phyloP scores from a whole-genome alignment of 2,113 vertebrate species.

The Hippocampus comes region DNA sequence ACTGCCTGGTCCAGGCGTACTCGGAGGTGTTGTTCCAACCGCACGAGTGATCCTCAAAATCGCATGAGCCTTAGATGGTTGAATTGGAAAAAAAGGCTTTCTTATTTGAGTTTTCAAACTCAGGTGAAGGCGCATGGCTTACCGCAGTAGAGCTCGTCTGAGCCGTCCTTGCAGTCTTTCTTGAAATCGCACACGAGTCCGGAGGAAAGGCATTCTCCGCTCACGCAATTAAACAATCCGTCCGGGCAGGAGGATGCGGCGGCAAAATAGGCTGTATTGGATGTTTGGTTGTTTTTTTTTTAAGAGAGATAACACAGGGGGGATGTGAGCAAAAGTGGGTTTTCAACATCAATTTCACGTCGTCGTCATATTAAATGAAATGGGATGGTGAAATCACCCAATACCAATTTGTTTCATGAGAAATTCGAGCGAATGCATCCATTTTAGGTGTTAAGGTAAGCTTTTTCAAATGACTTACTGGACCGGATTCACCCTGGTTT shows the following conservation, averaged over 20 bases:
- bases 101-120: neutral
- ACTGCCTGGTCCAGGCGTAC: constrained; percentile 57
- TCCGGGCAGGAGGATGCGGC: constrained; percentile 23
- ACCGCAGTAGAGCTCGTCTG: constrained; percentile 61
- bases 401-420: too few species aligned
- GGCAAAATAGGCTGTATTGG: constrained; percentile 32
- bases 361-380: neutral
- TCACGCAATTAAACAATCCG: constrained; percentile 42
- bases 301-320: neutral
- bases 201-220: constrained; percentile 33
- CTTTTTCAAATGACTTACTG: neutral
- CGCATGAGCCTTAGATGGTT: constrained; percentile 59
- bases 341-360: neutral
- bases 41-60: constrained; percentile 69
- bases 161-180: constrained; percentile 41
- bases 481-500: too few species aligned
- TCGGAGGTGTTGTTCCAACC: constrained; percentile 55
- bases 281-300: neutral
- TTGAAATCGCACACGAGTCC: constrained; percentile 45
- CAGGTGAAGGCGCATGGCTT: neutral
- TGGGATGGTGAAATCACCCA: neutral
- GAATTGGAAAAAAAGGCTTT: neutral
- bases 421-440: too few species aligned
- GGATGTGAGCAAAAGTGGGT: neutral
- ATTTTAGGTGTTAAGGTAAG: too few species aligned